Base-by-base conservation (phyloP, 2,888 invertebrate genomes). In the Herminia tarsipennalis region DNA sequence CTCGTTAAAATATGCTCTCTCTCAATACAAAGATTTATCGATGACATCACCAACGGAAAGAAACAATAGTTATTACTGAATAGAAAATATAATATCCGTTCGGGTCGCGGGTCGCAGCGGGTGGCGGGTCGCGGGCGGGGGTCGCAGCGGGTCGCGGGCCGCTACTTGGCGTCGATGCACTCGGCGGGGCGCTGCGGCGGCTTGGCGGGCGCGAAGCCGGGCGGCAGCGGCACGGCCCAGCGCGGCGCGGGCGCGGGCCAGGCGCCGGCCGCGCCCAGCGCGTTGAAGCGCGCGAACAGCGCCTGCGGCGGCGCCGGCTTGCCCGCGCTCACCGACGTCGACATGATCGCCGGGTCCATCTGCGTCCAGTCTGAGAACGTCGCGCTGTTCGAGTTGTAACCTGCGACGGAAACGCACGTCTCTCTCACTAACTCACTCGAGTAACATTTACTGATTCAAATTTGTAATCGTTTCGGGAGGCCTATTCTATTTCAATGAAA, bases 331-430 rank as follows among this genome's bases (percentile, higher is more conserved):
- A 94, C 94, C 55, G 94, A 95, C 56, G 94, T 95, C 54, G 95
- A 95, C 82, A 97, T 94, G 70, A 98, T 98, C 63, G 98, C 98
- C 48, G 98, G 98, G 92, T 98, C 98, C 93, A 98, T 94, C 63
- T 96, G 94, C 70, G 97, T 96, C 97, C 97, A 97, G 88, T 97
- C 97, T 66, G 95, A 92, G 86, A 93, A 94, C 73, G 92, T 92
- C 27, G 81, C 71, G 70, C 62, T 79, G 73, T 69, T 79, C 46
- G 78, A 65, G 70, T 72, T 83, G 74, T 67, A 87, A 53, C 84
- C 86, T 88, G 81, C 3, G 68, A 70, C 17, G 5, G 10, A n/a
- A 35, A 27, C n/a, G n/a, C n/a, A n/a, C n/a, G n/a, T n/a, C n/a
- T n/a, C n/a, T n/a, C n/a, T n/a, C n/a, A n/a, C n/a, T n/a, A n/a